Evolutionary conservation across 1,140 invertebrate genomes (phyloP).

Genomic region (Venturia canescens): DNA sequence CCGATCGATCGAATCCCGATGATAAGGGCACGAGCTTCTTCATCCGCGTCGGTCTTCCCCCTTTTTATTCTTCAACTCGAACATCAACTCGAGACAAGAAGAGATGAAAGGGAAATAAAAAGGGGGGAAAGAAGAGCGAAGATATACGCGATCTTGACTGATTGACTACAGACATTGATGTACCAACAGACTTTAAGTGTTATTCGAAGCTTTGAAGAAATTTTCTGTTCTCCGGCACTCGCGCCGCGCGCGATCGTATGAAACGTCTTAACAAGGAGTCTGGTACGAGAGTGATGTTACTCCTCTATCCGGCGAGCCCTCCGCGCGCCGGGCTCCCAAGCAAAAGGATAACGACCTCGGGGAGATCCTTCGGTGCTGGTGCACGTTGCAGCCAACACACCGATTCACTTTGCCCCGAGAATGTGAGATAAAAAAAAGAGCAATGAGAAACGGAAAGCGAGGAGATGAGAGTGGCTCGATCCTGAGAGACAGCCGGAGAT

Average conservation of each 20-base stretch:
- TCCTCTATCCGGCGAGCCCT: background rate
- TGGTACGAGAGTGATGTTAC: background rate
- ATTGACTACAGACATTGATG: constrained; percentile 24
- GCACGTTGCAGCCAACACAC: background rate
- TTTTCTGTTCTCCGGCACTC: constrained; percentile 39
- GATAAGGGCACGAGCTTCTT: background rate
- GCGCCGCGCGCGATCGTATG: constrained; percentile 32
- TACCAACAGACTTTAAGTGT: constrained; percentile 35
- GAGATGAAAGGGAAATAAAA: background rate
- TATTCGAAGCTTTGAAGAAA: constrained; percentile 34
- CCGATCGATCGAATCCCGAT: constrained; percentile 26
- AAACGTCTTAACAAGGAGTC: constrained; percentile 44
- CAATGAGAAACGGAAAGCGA: constrained; percentile 1
- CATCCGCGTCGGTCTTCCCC: background rate
- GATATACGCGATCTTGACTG: constrained; percentile 15
- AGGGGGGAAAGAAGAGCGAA: background rate
- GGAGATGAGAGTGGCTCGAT: background rate
- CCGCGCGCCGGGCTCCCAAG: background rate
- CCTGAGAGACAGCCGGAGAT: constrained; percentile 23
- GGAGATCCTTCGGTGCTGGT: constrained; percentile 14
- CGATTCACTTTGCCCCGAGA: constrained; percentile 1
- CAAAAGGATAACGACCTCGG: constrained; percentile 41
- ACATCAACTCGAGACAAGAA: background rate
- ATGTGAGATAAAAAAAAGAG: background rate
- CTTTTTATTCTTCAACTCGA: too few species aligned